A percentile compares a stretch with the other conserved stretches of the same genome.
Conservation (phyloP, 2,888 invertebrate species). For the Acrobasis suavella region DNA sequence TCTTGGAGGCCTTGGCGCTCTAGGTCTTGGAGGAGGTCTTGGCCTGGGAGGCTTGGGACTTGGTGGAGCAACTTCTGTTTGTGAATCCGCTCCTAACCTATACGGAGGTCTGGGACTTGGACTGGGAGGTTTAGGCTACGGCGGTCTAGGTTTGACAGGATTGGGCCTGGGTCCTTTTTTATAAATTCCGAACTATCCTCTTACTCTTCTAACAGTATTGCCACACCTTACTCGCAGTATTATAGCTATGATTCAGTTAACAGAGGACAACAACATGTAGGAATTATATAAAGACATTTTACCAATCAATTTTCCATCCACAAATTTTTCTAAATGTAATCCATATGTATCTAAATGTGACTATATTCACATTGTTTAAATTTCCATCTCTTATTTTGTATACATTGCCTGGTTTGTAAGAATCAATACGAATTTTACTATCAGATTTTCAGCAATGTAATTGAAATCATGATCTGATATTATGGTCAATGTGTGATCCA, state of each 20-base stretch:
- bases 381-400: too few relatives aligned
- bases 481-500: too few relatives aligned
- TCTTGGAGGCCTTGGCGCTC: conserved; percentile 15
- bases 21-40: not conserved
- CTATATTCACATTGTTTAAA: too few relatives aligned
- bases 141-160: conserved; percentile 19
- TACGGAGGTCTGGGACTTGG: conserved; percentile 20
- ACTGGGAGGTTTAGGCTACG: not conserved
- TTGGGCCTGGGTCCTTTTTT: conserved; percentile 16
- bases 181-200: not conserved
- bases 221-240: not conserved
- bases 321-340: too few relatives aligned
- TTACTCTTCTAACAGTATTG: not conserved
- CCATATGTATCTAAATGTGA: too few relatives aligned
- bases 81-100: conserved; percentile 26
- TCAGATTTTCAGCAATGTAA: too few relatives aligned
- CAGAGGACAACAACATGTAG: not conserved
- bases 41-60: conserved; percentile 24
- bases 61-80: conserved; percentile 27
- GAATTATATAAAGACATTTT: not conserved
- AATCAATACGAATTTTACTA: too few relatives aligned
- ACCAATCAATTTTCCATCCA: too few relatives aligned
- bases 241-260: not conserved
- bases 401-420: too few relatives aligned
- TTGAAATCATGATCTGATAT: too few relatives aligned